Conservation (phyloP, 2,797 vertebrate species). For the Sebastiscus tertius region DNA sequence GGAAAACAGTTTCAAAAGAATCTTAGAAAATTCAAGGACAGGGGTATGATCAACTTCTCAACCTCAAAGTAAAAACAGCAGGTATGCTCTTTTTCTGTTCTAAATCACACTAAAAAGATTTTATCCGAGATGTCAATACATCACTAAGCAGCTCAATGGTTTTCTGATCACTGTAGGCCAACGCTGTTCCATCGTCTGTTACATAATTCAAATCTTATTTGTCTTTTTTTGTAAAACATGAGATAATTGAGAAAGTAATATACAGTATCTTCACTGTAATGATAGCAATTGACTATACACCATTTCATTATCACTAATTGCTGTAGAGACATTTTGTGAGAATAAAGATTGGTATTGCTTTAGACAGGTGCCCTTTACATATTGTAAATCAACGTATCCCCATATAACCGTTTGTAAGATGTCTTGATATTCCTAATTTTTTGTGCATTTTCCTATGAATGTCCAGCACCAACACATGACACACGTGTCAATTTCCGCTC, state of each 20-base stretch:
- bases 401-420: too few species aligned
- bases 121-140: neutral
- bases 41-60: neutral
- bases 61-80: neutral
- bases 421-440: too few species aligned
- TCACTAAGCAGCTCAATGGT: neutral
- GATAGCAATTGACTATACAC: neutral
- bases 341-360: neutral
- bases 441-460: too few species aligned
- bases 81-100: neutral
- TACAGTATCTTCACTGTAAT: neutral
- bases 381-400: neutral
- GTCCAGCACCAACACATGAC: too few species aligned
- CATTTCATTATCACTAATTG: neutral
- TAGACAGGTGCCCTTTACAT: neutral
- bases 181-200: neutral
- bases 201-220: neutral
- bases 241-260: neutral
- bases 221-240: neutral
- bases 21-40: neutral
- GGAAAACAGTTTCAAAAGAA: neutral
- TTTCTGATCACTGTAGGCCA: neutral
- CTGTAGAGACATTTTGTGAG: neutral
- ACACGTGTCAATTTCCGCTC: fast-evolving
- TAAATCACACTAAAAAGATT: neutral